A percentile compares a stretch with the other conserved stretches of the same genome.
Evolutionary conservation across 1,140 invertebrate genomes (phyloP).

Genomic region (Pemphigus obesinymphae): DNA sequence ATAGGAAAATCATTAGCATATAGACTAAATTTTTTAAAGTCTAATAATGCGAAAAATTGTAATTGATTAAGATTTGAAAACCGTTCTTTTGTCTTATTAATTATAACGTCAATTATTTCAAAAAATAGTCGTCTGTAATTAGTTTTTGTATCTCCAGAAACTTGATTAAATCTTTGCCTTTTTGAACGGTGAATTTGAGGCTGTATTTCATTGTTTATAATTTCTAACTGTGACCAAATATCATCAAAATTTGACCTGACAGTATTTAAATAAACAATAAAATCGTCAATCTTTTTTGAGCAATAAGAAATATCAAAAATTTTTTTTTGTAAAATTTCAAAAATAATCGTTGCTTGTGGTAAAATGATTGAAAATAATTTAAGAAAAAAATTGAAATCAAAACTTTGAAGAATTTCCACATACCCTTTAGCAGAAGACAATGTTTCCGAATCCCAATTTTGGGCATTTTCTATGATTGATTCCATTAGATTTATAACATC

Average conservation of each 20-base stretch:
- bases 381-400: conserved; percentile 35
- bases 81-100: background rate
- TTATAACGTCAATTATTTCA: conserved; percentile 2
- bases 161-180: no score
- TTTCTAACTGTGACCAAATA: no score
- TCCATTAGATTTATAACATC: conserved; percentile 1
- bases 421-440: conserved; percentile 14
- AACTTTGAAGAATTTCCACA: background rate
- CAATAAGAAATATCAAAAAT: conserved; percentile 28
- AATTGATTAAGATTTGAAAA: background rate
- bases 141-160: no score
- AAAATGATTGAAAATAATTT: conserved; percentile 28
- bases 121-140: background rate
- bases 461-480: conserved; percentile 19
- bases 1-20: conserved; percentile 6
- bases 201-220: no score
- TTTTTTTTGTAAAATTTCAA: conserved; percentile 35
- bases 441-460: conserved; percentile 35
- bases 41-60: background rate
- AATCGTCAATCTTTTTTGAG: no score
- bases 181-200: no score
- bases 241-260: no score
- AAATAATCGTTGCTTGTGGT: conserved; percentile 24
- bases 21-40: background rate
- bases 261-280: no score